Conservation (phyloP, 1,140 invertebrate species). For the Zaprionus ornatus region DNA sequence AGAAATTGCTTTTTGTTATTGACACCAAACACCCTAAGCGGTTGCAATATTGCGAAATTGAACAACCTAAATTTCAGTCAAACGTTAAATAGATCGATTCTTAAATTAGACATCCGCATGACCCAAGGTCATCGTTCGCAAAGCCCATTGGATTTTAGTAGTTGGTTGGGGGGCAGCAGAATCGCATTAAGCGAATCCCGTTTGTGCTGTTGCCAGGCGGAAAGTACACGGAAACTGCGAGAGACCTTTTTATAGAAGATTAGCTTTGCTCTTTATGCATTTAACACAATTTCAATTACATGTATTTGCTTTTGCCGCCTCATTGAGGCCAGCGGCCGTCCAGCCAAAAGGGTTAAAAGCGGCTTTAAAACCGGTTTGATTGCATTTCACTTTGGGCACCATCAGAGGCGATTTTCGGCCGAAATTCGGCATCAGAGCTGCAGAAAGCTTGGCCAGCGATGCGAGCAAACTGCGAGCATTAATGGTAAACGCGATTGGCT, state of each 20-base stretch:
- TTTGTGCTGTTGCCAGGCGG: neutral
- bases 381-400: constrained; percentile 67
- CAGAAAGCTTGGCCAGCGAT: constrained; percentile 59
- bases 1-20: constrained; percentile 2
- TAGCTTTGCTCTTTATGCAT: constrained; percentile 50
- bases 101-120: neutral
- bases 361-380: constrained; percentile 43
- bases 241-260: constrained; percentile 42
- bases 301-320: constrained; percentile 48
- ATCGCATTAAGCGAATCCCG: constrained; percentile 3
- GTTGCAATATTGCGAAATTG: neutral
- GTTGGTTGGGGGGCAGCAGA: neutral
- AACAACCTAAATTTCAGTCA: neutral
- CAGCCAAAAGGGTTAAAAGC: constrained; percentile 52
- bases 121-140: neutral
- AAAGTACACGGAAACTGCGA: neutral
- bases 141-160: constrained; percentile 11
- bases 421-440: constrained; percentile 32
- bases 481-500: constrained; percentile 29
- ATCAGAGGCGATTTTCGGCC: constrained; percentile 28
- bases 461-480: constrained; percentile 30
- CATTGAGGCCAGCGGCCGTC: constrained; percentile 33
- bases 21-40: neutral
- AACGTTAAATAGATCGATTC: neutral
- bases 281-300: constrained; percentile 62